Base-by-base conservation (phyloP, 2,797 vertebrate genomes). In the Fringilla coelebs region DNA sequence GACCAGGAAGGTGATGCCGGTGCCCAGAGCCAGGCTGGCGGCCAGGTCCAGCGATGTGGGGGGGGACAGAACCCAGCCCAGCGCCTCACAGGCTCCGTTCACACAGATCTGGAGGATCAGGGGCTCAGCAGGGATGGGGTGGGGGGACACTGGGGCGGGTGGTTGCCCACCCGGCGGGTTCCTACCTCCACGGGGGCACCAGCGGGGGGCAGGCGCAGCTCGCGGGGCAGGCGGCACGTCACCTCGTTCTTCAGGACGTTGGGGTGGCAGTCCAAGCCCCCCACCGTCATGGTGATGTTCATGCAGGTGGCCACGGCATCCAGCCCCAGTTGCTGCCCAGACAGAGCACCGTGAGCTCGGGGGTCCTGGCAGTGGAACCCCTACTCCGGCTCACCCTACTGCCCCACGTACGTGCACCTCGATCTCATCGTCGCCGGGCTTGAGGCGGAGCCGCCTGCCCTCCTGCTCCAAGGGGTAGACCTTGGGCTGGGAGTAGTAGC, bases 241-340 rank as follows among this genome's bases (percentile, higher is more conserved):
- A 99, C 98, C 95, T 99, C 98, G 10, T 99, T 99, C 51, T 98
- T 98, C 96, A 98, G 96, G 92, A 99, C 97, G 36, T 97, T 98
- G 28, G 98, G 98, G 51, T 98, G 98, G 96, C 99, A 99, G 90
- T 98, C 97, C 45, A 92, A 96, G 29, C 98, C 98, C 21, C 98
- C 98, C 91, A 99, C 97, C 0, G 97, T 98, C 99, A 99, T 98
- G 34, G 97, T 97, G 96, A 99, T 97, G 90, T 97, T 98, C 98
- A 99, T 98, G 52, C 99, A 99, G 82, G 96, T 83, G 61, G 97
- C 98, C 92, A 99, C 98, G 6, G 98, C 91, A 2, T 98, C 98
- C 93, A 99, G 97, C 68, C 98, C 98, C 31, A 97, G 48, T 89
- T 99, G 99, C 99, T 99, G 97, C 66, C 62, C 70, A 17, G 86